A percentile compares a stretch with the other conserved stretches of the same genome.
Conservation (phyloP, 92 coral and sea anemone species). For the Micromussa lordhowensis region DNA sequence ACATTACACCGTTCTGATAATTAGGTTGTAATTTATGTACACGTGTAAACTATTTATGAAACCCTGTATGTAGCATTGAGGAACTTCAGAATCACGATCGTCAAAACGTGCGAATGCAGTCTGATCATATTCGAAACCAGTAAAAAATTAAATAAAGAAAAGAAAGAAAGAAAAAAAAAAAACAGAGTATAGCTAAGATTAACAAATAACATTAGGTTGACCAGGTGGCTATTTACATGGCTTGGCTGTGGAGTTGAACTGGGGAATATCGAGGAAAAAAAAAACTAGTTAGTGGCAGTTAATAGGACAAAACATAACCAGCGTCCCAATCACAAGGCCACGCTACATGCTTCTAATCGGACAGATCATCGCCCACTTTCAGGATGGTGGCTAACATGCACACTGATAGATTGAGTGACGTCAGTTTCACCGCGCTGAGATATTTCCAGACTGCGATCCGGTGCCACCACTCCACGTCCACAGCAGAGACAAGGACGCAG, state of each 20-base stretch:
- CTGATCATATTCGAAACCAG: background rate
- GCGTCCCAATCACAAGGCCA: background rate
- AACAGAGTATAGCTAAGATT: background rate
- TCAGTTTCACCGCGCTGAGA: background rate
- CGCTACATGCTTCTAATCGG: background rate
- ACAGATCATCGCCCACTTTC: background rate
- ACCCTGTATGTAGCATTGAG: background rate
- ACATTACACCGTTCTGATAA: background rate
- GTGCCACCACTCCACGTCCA: slow-evolving; percentile 21
- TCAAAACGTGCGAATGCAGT: background rate
- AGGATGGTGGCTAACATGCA: background rate
- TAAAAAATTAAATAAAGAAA: background rate
- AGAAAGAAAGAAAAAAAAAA: background rate
- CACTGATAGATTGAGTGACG: background rate
- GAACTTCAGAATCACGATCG: background rate
- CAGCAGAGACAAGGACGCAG: slow-evolving; percentile 25
- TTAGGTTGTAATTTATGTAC: background rate
- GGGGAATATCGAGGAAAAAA: background rate
- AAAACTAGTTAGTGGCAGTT: background rate
- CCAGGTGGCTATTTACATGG: background rate
- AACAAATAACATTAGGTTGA: background rate
- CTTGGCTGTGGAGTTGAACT: background rate
- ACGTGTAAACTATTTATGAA: background rate
- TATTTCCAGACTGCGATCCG: background rate
- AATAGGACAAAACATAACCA: background rate